Base-by-base conservation (phyloP, 2,888 invertebrate genomes). In the Allacma fusca region DNA sequence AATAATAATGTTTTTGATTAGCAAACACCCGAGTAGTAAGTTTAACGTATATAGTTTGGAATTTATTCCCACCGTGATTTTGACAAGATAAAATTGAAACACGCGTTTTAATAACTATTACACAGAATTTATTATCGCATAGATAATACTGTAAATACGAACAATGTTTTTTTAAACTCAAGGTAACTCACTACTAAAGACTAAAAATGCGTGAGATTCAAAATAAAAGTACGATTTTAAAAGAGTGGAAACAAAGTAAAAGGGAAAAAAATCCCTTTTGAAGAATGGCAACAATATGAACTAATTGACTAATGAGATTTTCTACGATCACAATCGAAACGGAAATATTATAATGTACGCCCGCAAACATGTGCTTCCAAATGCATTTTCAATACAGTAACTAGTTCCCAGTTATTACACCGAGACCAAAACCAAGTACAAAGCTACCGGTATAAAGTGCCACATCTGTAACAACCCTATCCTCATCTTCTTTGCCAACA, bases 401-500 rank as follows among this genome's bases (percentile, higher is more conserved):
- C 34, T 62, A 62, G 62, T 62, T 62, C 26, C 62, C 62, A 7
- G 69, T 21, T 12, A 76, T 28, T 5, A 70, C 62, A 4, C 76
- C 76, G 26, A 76, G 21, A 1, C 64, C 76, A 28, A 76, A 76
- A 19, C 76, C 76, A 29, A 71, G 24, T 19, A 76, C 76, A 62
- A 64, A 76, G 40, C 71, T 71, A 26, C 69, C 21, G 2, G 76
- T 24, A 21, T 34, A 70, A 28, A 76, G 59, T 26, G 71, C 76
- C 19, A 76, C 69, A 64, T 76, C 76, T 71, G 26, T 76, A 62
- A 76, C 70, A 62, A 76, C 28, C 28, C 28, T 76, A 76, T 71
- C 71, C 26, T 76, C 76, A 44, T 76, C 64, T 9, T 68, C 34
- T 19, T 40, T 28, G n/a, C 76, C 68, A n/a, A 76, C 26, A 40